Percentiles rank a stretch among this genome's conserved stretches.
Conservation (phyloP, 2,888 invertebrate genomes). For the Leptogaster cylindrica region DNA sequence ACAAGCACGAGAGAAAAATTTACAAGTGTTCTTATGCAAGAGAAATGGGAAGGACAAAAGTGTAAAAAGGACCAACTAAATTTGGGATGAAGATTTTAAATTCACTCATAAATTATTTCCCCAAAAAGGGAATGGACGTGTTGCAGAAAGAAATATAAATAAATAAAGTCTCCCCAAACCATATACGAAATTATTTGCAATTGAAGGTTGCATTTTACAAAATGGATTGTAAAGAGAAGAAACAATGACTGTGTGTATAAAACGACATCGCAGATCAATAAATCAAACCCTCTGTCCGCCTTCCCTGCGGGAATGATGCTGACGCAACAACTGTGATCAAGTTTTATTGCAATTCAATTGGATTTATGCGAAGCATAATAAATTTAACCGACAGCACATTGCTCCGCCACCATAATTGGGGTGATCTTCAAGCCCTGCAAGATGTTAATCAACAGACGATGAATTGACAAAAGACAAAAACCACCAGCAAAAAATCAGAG, state of each 20-base stretch:
- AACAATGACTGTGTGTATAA: neutral
- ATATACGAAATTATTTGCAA: neutral
- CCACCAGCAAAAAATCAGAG: slow-evolving; percentile 3
- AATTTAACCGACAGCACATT: slow-evolving; percentile 13
- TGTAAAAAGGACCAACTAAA: too few species aligned
- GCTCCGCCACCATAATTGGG: slow-evolving; percentile 14
- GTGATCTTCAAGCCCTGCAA: neutral
- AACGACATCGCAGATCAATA: neutral
- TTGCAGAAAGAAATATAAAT: too few species aligned
- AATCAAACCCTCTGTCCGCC: too few species aligned
- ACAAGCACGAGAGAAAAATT: too few species aligned
- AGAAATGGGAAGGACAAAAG: too few species aligned
- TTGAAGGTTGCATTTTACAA: neutral
- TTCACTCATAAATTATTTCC: too few species aligned
- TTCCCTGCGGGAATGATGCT: neutral
- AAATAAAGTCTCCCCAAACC: neutral
- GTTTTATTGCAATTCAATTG: slow-evolving; percentile 28
- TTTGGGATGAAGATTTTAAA: too few species aligned
- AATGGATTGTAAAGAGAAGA: neutral
- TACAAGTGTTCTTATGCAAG: too few species aligned
- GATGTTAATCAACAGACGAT: neutral
- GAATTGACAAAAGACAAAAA: slow-evolving; percentile 25
- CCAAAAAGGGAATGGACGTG: too few species aligned
- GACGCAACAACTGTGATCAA: slow-evolving; percentile 16
- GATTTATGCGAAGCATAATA: slow-evolving; percentile 10